Percentiles rank a stretch among this genome's conserved stretches.
These are phyloP conservation scores for Neolamprologus ventralis DNA, from an alignment of 2,113 vertebrate species.

Conservation along the genomic window DNA sequence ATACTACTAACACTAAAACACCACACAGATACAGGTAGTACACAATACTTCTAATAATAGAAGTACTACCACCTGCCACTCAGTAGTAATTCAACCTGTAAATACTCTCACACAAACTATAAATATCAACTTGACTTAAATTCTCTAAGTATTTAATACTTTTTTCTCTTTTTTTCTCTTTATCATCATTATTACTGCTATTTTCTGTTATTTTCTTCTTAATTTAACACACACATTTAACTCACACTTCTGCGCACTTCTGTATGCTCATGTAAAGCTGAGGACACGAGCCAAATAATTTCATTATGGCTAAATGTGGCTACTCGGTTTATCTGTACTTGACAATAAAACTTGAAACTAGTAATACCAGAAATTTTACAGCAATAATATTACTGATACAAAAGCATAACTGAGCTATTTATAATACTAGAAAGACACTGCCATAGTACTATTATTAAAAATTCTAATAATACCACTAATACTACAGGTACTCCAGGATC, in stretches of 20 bases:
- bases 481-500: not conserved
- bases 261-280: not conserved
- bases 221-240: not conserved
- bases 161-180: not conserved
- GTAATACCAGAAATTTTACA: not conserved
- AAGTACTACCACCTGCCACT: not conserved
- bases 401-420: not conserved
- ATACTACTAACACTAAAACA: not conserved
- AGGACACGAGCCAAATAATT: not conserved
- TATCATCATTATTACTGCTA: not conserved
- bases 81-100: not conserved
- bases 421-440: not conserved
- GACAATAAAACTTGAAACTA: not conserved
- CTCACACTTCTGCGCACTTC: not conserved
- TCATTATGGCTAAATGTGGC: not conserved
- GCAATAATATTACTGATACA: not conserved
- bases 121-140: not conserved
- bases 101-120: not conserved
- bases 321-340: not conserved
- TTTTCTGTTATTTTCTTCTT: not conserved
- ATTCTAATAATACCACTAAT: not conserved
- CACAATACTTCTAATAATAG: not conserved
- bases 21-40: not conserved
- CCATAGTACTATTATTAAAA: not conserved
- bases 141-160: not conserved